Evolutionary conservation across 2,113 vertebrate species (phyloP), one percentile per base, ranked within the genome.

Genomic region (Sminthopsis crassicaudata): DNA sequence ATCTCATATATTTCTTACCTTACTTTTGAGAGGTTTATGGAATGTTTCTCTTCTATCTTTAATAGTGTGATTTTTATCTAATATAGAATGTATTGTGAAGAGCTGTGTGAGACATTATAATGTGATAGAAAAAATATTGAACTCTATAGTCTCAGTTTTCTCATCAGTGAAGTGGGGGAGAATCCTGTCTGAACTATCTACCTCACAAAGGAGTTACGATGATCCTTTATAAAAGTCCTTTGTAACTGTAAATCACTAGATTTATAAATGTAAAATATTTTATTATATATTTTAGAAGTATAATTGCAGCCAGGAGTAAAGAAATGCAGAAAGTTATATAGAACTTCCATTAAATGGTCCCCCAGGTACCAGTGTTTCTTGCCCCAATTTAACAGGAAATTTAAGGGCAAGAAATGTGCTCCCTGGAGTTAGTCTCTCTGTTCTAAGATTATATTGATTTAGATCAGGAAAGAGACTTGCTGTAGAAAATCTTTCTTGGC

Each of bases 381-480:
- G 53, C 95, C 96, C 90, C 96, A 55, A 92, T 91, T 90, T 88
- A 95, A 94, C 57, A 97, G 92, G 88, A 94, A 91, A 50, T 53
- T 54, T 10, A 90, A 90, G 53, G 22, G 7, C 42, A 67, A 76
- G 53, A 55, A 91, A 52, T 0, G 0, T 60, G 91, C 46, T 95
- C 48, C 91, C 53, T 93, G 51, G 92, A 48, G 91, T 90, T 55
- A 90, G 53, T 91, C 24, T 25, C 92, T 95, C 91, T 97, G 67
- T 92, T 91, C 92, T 93, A 91, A 84, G 52, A 89, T 54, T 88
- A 53, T 89, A 92, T 95, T 67, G 94, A 55, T 57, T 51, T 90
- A 90, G n/a, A 2, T 91, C 25, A 53, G 36, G 30, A 23, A 93
- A 95, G 57, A 91, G 9, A 2, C 4, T 92, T 89, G 94, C 91